A percentile compares a stretch with the other conserved stretches of the same genome.
Evolutionary conservation across 2,888 invertebrate genomes (phyloP).

Genomic region (Ptilodon capucinus): DNA sequence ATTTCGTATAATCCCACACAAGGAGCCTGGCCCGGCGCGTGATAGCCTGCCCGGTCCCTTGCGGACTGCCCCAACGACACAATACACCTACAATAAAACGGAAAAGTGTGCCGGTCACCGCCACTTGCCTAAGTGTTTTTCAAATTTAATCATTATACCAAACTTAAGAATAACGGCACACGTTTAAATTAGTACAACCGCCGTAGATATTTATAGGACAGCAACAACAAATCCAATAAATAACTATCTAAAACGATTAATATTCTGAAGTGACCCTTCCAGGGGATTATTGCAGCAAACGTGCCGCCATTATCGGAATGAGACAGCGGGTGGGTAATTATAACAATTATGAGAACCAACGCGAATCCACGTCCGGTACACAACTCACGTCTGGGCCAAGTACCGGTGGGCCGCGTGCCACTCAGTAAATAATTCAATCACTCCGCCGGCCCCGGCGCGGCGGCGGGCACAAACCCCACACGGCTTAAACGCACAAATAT

Average conservation of each 20-base stretch:
- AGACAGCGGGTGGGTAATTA: constrained; percentile 53
- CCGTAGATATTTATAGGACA: neutral
- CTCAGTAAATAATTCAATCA: constrained; percentile 77
- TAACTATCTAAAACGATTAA: constrained; percentile 33
- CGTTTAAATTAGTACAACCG: no score
- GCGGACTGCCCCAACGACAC: constrained; percentile 10
- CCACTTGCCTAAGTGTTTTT: constrained; percentile 1
- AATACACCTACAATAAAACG: constrained; percentile 12
- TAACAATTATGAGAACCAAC: constrained; percentile 57
- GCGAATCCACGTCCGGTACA: constrained; percentile 47
- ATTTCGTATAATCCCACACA: constrained; percentile 26
- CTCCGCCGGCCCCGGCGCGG: constrained; percentile 49
- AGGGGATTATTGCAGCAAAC: constrained; percentile 43
- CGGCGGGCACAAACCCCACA: constrained; percentile 29
- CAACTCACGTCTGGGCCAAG: constrained; percentile 60
- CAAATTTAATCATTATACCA: no score
- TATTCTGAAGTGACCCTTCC: constrained; percentile 40
- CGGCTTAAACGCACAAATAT: constrained; percentile 69
- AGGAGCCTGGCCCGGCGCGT: constrained; percentile 7
- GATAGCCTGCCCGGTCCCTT: constrained; percentile 16
- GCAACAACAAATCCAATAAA: constrained; percentile 29
- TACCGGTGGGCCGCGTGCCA: constrained; percentile 55
- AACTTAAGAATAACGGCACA: no score
- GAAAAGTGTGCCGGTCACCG: constrained; percentile 5
- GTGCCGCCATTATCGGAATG: constrained; percentile 51